Evolutionary conservation across 1,140 invertebrate species (phyloP).

Genomic region (Tetragonula clypearis): DNA sequence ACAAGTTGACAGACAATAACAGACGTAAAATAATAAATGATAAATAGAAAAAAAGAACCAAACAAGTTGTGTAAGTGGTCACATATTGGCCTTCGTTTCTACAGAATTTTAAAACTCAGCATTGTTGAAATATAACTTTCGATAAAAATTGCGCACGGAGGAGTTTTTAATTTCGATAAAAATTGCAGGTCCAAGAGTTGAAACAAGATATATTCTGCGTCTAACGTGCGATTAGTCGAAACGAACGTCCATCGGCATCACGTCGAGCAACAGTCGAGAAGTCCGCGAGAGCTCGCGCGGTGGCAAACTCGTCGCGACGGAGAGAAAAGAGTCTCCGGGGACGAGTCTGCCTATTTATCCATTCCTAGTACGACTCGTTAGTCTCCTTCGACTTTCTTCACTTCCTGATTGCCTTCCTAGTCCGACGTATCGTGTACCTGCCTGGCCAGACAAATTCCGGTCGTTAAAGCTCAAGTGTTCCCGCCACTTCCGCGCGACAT

Average conservation of each 20-base stretch:
- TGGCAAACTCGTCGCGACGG: not conserved
- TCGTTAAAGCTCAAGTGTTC: constrained; percentile 50
- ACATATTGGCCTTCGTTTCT: too few relatives aligned
- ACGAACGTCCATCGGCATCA: not conserved
- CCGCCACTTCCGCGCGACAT: constrained; percentile 24
- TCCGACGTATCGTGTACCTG: constrained; percentile 43
- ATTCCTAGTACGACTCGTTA: constrained; percentile 56
- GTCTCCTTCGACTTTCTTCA: constrained; percentile 55
- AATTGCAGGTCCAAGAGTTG: not conserved
- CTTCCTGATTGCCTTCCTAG: constrained; percentile 57
- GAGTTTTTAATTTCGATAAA: too few relatives aligned
- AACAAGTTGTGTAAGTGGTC: too few relatives aligned
- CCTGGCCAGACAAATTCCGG: constrained; percentile 49
- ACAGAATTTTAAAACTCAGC: too few relatives aligned
- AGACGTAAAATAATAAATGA: too few relatives aligned
- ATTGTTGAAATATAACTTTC: too few relatives aligned
- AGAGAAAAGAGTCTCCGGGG: constrained; percentile 34
- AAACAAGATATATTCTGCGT: not conserved
- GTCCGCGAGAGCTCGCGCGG: not conserved
- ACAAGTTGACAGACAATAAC: too few relatives aligned
- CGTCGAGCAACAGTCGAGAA: not conserved
- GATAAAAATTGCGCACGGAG: too few relatives aligned
- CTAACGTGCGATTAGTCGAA: not conserved
- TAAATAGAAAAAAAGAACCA: too few relatives aligned
- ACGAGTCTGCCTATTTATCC: constrained; percentile 38